These are phyloP conservation scores for Conus betulinus DNA, from an alignment of 1,140 invertebrate genomes.

Conservation along the genomic window DNA sequence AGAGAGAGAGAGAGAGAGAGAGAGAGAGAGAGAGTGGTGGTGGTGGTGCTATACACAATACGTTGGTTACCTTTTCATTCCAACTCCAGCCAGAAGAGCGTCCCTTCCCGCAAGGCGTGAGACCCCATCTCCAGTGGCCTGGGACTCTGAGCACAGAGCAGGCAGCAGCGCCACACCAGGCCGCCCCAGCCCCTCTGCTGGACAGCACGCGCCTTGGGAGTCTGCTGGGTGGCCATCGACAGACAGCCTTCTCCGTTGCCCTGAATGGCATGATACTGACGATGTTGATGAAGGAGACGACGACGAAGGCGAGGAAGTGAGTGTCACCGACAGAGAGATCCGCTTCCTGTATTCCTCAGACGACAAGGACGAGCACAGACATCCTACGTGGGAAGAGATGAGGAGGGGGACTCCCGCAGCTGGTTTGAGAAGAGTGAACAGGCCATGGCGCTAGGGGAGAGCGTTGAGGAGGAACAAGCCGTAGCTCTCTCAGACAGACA, in stretches of 20 bases:
- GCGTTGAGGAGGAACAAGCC: neutral
- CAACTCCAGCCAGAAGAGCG: neutral
- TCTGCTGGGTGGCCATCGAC: neutral
- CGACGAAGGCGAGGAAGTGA: no score
- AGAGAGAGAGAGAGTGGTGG: neutral
- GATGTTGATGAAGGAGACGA: neutral
- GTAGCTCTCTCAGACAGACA: neutral
- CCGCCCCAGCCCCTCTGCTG: no score
- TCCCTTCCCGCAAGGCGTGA: neutral
- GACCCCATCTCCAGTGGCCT: no score
- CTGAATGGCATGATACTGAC: neutral
- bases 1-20: constrained; percentile 4
- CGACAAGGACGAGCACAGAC: neutral
- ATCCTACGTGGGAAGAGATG: neutral
- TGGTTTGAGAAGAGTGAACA: neutral
- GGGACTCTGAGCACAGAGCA: no score
- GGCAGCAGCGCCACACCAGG: neutral
- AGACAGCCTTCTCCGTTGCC: neutral
- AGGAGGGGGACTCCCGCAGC: neutral
- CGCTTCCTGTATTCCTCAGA: no score
- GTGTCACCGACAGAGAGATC: no score
- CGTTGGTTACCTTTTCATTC: no score
- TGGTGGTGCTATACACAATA: neutral
- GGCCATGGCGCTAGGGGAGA: neutral
- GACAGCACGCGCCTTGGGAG: no score